Conservation (phyloP, 2,888 invertebrate species). For the Marronus borbonicus region DNA sequence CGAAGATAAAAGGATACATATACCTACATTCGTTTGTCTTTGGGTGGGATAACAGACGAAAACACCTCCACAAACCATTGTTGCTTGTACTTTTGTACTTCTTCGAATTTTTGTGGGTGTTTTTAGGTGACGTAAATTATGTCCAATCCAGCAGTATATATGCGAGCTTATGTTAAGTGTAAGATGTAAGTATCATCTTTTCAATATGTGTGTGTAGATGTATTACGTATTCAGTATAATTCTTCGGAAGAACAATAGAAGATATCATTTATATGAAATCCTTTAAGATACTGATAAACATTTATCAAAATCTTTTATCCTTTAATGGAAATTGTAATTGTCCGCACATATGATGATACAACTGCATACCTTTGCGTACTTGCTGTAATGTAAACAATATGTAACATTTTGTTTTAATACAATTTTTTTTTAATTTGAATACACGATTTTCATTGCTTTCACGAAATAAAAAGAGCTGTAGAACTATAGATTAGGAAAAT, state of each 20-base stretch:
- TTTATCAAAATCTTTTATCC: too few relatives aligned
- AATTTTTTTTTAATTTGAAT: too few relatives aligned
- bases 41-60: conserved; percentile 36
- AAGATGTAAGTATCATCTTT: background rate
- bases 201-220: background rate
- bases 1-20: conserved; percentile 16
- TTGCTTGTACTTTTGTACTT: conserved; percentile 22
- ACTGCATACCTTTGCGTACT: too few relatives aligned
- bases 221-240: background rate
- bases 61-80: conserved; percentile 40
- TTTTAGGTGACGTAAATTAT: conserved; percentile 33
- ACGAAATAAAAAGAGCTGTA: too few relatives aligned
- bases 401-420: too few relatives aligned
- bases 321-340: too few relatives aligned
- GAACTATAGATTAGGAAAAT: too few relatives aligned
- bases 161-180: background rate
- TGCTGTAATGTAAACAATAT: too few relatives aligned
- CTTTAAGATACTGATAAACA: too few relatives aligned
- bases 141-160: conserved; percentile 24
- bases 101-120: conserved; percentile 41
- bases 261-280: too few relatives aligned
- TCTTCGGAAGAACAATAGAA: background rate
- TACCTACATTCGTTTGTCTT: conserved; percentile 30
- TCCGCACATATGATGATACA: too few relatives aligned
- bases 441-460: too few relatives aligned